These are phyloP conservation scores for Craseonycteris thonglongyai DNA, from an alignment of 2,113 vertebrate genomes.

Conservation along the genomic window DNA sequence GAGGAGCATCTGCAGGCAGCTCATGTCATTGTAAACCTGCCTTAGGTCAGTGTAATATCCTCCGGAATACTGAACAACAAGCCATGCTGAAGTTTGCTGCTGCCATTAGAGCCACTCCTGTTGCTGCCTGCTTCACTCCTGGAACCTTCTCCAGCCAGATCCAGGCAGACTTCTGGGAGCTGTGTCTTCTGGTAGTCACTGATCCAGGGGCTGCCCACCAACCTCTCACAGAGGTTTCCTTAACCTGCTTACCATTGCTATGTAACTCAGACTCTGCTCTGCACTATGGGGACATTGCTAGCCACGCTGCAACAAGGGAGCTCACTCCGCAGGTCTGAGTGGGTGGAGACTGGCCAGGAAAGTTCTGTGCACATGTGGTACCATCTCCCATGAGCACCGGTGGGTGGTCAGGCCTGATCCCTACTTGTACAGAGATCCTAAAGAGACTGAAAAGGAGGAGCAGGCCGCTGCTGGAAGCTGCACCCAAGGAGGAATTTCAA, in stretches of 20 bases:
- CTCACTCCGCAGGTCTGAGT: too few relatives aligned
- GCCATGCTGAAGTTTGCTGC: neutral
- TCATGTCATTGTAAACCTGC: neutral
- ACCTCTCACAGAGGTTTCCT: neutral
- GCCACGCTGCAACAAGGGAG: neutral
- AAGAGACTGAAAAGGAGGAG: neutral
- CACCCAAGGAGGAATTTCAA: neutral
- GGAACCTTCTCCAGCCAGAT: neutral
- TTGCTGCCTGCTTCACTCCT: neutral
- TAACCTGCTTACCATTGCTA: too few relatives aligned
- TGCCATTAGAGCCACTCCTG: neutral
- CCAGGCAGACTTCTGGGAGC: neutral
- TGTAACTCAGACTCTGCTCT: neutral
- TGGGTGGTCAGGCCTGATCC: too few relatives aligned
- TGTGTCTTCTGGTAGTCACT: neutral
- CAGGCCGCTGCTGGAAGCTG: neutral
- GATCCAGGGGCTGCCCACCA: neutral
- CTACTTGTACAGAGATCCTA: neutral
- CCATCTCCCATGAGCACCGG: neutral
- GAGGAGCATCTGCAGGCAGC: neutral
- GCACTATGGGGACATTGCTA: neutral
- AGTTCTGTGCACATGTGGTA: fast-evolving
- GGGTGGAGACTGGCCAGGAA: too few relatives aligned
- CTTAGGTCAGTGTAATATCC: too few relatives aligned
- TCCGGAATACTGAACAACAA: neutral